These are phyloP conservation scores for Drosophila koepferae DNA, from an alignment of 2,888 invertebrate genomes.

Conservation along the genomic window DNA sequence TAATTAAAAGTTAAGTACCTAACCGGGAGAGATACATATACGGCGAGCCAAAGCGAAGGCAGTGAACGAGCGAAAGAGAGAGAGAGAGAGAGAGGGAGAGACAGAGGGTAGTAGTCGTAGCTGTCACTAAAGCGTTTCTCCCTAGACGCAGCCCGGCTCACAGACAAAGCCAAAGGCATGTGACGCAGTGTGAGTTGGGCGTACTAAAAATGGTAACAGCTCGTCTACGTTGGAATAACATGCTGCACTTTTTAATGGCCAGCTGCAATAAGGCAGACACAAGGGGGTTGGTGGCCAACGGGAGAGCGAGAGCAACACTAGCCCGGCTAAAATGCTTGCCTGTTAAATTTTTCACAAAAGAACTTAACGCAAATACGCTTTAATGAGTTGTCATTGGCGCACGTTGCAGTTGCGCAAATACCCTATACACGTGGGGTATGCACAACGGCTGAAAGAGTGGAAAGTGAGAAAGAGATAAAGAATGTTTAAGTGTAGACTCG, in stretches of 20 bases:
- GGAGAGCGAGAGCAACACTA: constrained; percentile 1
- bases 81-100: neutral
- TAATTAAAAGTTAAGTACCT: constrained; percentile 69
- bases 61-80: neutral
- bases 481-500: too few species aligned
- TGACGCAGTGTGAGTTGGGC: neutral
- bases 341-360: constrained; percentile 45
- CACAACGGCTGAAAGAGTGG: neutral
- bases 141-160: constrained; percentile 11
- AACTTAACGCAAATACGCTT: constrained; percentile 58
- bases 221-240: constrained; percentile 11
- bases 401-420: constrained; percentile 4
- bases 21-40: constrained; percentile 39
- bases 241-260: constrained; percentile 40
- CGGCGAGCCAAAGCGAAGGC: neutral
- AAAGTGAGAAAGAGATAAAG: too few species aligned
- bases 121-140: constrained; percentile 2
- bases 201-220: constrained; percentile 7
- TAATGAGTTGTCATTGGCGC: constrained; percentile 50
- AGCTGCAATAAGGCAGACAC: constrained; percentile 9
- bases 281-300: neutral
- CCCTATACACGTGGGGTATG: constrained; percentile 1
- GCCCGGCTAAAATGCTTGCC: constrained; percentile 48
- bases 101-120: neutral
- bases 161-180: constrained; percentile 4